Base-by-base conservation (phyloP, 64 coral and sea anemone genomes). In the Porites australiensis region DNA sequence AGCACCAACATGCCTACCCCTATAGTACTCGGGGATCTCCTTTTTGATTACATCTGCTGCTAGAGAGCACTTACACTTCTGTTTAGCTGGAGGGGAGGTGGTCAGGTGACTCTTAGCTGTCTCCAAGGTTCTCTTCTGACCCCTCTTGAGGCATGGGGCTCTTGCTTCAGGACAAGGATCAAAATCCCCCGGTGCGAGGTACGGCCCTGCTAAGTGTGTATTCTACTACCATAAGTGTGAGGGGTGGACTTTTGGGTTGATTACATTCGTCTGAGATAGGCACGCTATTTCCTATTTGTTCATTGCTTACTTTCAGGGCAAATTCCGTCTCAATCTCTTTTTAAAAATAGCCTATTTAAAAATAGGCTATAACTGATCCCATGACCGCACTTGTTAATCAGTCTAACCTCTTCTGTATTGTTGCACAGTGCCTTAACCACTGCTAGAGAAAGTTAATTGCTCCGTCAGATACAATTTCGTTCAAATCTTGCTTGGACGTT, bases 11-110 rank as follows among this genome's bases (percentile, higher is more conserved):
- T 37, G 37, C 50, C 43, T 90, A 45, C 72, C 80, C 9, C 87
- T 6, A 63, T 94, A 94, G 61, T 94, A 90, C 5, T 94, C 87
- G 15, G 87, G 87, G 10, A 94, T 86, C n/a, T 94, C 93, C 57
- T 79, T 84, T 6, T 2, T 75, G 11, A 94, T 79, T 15, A 86
- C 60, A 72, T 90, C 88, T 79, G 22, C 87, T 6, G 79, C 50
- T 84, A 90, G 72, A 37, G 93, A 90, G 20, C 78, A 87, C 49
- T 64, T 82, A 73, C 93, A 94, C 66, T 84, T 89, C 74, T 53
- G 72, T 63, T 94, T 94, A 18, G 87, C 67, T 76, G 65, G 87
- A 78, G 52, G 61, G n/a, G n/a, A n/a, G n/a, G n/a, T 58, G 79
- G 54, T 74, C 44, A 21, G n/a, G 19, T 5, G 19, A 19, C 19